Conservation (phyloP, 2,797 vertebrate genomes). For the Sarcophilus harrisii region DNA sequence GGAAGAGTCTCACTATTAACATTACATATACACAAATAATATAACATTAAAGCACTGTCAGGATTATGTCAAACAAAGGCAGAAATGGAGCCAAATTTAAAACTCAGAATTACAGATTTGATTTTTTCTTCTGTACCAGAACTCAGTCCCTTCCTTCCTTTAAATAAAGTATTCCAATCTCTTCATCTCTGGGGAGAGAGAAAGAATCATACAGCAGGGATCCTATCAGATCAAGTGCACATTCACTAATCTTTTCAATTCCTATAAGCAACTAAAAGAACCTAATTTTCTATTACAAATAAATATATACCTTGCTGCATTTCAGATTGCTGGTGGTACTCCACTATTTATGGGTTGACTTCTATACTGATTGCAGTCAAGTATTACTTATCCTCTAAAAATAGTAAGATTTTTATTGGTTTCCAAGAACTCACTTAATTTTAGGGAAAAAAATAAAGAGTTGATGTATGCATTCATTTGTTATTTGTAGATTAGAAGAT, state of each 20-base stretch:
- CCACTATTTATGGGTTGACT: not conserved
- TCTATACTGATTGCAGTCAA: not conserved
- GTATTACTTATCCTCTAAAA: conserved; percentile 2
- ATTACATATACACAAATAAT: not conserved
- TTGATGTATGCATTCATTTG: not conserved
- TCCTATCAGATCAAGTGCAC: not conserved
- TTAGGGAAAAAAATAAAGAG: not conserved
- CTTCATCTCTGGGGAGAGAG: not conserved
- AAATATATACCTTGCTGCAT: not conserved
- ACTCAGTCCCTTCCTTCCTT: not conserved
- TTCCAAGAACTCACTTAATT: not conserved
- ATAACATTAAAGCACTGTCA: not conserved
- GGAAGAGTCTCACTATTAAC: not conserved
- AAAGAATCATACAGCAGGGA: not conserved
- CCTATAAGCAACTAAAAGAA: not conserved
- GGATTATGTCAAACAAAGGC: not conserved
- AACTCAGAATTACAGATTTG: conserved; percentile 3
- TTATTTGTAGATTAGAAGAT: not conserved
- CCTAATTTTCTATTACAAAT: not conserved
- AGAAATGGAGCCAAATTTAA: not conserved
- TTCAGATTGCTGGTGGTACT: not conserved
- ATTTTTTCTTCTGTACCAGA: not conserved
- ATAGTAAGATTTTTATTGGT: not conserved
- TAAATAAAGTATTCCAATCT: not conserved
- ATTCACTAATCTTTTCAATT: conserved; percentile 21